A percentile compares a stretch with the other conserved stretches of the same genome.
These are phyloP conservation scores for Lasioglossum morio DNA, from an alignment of 2,888 invertebrate species.

Conservation along the genomic window DNA sequence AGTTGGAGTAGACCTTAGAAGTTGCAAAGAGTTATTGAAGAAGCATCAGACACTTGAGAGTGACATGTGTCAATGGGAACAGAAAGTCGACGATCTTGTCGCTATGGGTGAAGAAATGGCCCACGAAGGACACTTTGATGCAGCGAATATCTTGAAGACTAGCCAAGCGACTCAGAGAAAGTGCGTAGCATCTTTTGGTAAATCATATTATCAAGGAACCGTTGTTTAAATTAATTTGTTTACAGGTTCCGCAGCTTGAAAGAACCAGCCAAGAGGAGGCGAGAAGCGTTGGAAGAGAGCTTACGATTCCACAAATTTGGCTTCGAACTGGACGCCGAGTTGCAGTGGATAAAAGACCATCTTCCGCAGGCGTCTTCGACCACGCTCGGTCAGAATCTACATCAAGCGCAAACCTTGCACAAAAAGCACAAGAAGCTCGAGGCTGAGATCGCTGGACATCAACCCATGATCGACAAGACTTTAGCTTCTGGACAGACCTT, in stretches of 20 bases:
- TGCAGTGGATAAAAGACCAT: constrained; percentile 98
- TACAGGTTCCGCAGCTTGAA: constrained; percentile 88
- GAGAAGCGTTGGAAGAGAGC: constrained; percentile 93
- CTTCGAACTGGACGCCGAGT: constrained; percentile 96
- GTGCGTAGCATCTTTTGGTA: constrained; percentile 77
- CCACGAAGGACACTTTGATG: constrained; percentile 97
- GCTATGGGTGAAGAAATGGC: constrained; percentile 95
- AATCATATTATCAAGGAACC: not conserved
- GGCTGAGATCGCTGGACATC: constrained; percentile 94
- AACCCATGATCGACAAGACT: constrained; percentile 93
- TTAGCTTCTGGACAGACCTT: constrained; percentile 91
- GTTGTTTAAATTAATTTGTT: not conserved
- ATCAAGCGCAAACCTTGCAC: constrained; percentile 95
- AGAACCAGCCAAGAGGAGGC: constrained; percentile 89
- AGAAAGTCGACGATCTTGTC: constrained; percentile 91
- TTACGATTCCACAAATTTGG: constrained; percentile 95
- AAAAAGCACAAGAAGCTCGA: constrained; percentile 98
- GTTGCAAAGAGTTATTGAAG: constrained; percentile 95
- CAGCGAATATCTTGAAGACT: constrained; percentile 92
- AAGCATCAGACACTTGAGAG: constrained; percentile 95
- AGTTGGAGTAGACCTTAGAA: constrained; percentile 94
- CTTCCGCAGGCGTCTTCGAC: constrained; percentile 92
- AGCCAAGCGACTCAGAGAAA: constrained; percentile 90
- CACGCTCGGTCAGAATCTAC: constrained; percentile 92
- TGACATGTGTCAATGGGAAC: constrained; percentile 94